Conservation (phyloP, 2,888 invertebrate species). For the Ecliptopera silaceata region DNA sequence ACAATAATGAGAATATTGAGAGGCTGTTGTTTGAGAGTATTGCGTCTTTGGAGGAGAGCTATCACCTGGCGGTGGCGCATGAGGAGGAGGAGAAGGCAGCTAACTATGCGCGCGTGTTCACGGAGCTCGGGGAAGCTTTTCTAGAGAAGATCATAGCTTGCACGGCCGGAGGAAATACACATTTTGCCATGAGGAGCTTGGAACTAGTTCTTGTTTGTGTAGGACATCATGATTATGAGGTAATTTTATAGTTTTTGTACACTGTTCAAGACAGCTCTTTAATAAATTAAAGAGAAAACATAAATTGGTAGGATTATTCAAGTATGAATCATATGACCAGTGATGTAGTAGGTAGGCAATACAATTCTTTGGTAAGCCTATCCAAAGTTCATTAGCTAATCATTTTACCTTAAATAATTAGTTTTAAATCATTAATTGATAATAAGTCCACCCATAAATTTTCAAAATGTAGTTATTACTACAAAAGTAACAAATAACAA, state of each 20-base stretch:
- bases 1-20: conserved; percentile 89
- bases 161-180: conserved; percentile 82
- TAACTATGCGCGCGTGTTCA: conserved; percentile 97
- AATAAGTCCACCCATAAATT: no score
- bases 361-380: no score
- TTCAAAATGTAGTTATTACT: no score
- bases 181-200: conserved; percentile 92
- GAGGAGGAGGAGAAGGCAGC: conserved; percentile 97
- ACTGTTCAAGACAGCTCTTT: no score
- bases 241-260: conserved; percentile 41
- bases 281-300: no score
- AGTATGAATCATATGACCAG: no score
- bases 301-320: no score
- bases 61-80: conserved; percentile 94
- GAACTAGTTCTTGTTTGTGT: conserved; percentile 96
- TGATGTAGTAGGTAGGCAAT: no score
- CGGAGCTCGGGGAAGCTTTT: conserved; percentile 96
- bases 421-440: no score
- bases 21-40: conserved; percentile 92
- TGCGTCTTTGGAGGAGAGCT: conserved; percentile 90
- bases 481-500: no score
- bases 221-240: conserved; percentile 98
- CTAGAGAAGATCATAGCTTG: conserved; percentile 91
- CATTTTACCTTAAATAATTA: no score
- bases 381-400: no score